Conservation (phyloP, 2,113 vertebrate genomes). For the Xyliphius kryptos region DNA sequence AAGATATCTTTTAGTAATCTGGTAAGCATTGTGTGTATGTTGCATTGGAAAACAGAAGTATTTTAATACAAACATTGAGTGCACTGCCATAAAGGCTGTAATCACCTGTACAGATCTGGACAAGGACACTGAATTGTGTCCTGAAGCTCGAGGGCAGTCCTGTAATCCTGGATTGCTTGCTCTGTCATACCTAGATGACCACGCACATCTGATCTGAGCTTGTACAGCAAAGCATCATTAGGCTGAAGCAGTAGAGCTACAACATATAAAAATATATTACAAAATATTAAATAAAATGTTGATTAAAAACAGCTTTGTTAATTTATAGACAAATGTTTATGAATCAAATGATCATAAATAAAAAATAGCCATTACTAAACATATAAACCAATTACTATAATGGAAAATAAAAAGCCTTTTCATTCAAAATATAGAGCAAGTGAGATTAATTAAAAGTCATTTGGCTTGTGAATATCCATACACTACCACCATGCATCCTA, state of each 20-base stretch:
- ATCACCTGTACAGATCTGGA: background rate
- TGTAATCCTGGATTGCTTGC: constrained; percentile 66
- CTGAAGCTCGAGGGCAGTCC: constrained; percentile 60
- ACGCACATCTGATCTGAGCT: constrained; percentile 65
- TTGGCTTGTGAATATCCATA: constrained; percentile 33
- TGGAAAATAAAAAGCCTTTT: constrained; percentile 16
- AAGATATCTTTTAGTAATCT: no score
- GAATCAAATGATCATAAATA: background rate
- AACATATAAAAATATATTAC: constrained; percentile 34
- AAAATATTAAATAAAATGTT: no score
- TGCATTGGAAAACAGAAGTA: background rate
- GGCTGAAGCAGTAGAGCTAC: constrained; percentile 66
- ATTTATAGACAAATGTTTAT: background rate
- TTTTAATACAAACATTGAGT: background rate
- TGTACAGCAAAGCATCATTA: constrained; percentile 60
- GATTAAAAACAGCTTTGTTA: background rate
- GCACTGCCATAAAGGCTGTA: background rate
- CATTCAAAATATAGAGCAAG: constrained; percentile 15
- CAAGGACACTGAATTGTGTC: constrained; percentile 31
- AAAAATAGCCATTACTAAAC: background rate
- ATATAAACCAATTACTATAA: background rate
- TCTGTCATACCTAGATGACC: constrained; percentile 61
- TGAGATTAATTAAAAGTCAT: constrained; percentile 26
- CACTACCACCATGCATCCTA: constrained; percentile 28
- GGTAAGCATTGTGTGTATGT: background rate